phyloP scores from a whole-genome alignment of 2,797 vertebrate species.

The Anguilla marmorata region DNA sequence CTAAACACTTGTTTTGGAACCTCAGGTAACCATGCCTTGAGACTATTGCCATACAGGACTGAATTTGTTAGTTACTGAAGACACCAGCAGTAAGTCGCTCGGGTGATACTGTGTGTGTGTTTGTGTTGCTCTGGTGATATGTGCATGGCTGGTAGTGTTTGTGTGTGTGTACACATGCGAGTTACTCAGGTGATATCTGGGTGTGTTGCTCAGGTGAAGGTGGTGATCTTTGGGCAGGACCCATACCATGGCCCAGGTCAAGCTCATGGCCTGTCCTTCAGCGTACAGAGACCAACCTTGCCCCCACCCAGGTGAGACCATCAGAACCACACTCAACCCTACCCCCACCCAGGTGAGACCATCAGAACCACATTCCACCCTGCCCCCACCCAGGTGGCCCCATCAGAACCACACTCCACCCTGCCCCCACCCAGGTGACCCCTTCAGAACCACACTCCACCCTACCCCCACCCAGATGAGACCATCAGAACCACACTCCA shows the following conservation, averaged over 20 bases:
- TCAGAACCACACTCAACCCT: background rate
- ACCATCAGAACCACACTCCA: slow-evolving; percentile 38
- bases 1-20: background rate
- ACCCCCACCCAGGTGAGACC: no score
- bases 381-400: slow-evolving; percentile 76
- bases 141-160: no score
- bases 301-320: slow-evolving; percentile 76
- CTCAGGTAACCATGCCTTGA: background rate
- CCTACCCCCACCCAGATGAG: background rate
- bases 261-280: slow-evolving; percentile 83
- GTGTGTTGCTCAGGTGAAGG: slow-evolving; percentile 72
- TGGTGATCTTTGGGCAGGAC: slow-evolving; percentile 83
- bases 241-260: slow-evolving; percentile 79
- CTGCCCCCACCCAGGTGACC: no score
- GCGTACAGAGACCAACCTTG: slow-evolving; percentile 75
- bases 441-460: background rate
- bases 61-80: background rate
- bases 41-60: background rate
- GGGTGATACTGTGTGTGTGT: background rate
- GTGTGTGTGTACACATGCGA: no score
- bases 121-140: slow-evolving; percentile 66
- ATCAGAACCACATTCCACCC: slow-evolving; percentile 50
- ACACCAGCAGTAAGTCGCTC: background rate
- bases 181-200: background rate
- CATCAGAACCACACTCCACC: no score